Evolutionary conservation across 2,113 vertebrate species (phyloP).

Genomic region (Plectropomus leopardus): DNA sequence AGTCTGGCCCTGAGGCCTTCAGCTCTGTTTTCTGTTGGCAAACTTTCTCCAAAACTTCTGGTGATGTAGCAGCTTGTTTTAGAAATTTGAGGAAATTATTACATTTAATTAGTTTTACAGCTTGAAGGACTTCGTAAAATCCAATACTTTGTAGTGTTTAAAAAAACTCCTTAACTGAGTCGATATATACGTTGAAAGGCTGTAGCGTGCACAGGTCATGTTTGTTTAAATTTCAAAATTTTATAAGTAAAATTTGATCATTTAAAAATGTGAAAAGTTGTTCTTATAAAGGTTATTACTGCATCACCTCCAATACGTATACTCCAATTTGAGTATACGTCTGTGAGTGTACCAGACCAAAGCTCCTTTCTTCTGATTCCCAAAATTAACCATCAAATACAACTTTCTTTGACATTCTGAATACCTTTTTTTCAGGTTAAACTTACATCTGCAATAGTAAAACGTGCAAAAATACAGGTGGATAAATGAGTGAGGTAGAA

Average conservation of each 20-base stretch:
- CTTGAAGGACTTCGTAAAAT: neutral
- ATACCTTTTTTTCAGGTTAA: too few relatives aligned
- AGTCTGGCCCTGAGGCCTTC: slow-evolving; percentile 17
- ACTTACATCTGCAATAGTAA: too few relatives aligned
- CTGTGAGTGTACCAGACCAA: neutral
- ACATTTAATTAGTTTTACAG: neutral
- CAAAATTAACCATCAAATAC: too few relatives aligned
- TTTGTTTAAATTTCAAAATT: neutral
- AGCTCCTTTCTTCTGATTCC: too few relatives aligned
- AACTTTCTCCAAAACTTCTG: slow-evolving; percentile 34
- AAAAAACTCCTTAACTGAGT: neutral
- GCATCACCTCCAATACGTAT: neutral
- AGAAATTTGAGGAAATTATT: neutral
- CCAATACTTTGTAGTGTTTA: neutral
- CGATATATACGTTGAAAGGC: neutral
- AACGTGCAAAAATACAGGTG: too few relatives aligned
- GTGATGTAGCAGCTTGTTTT: slow-evolving; percentile 19
- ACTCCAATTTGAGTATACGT: neutral
- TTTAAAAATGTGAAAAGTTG: too few relatives aligned
- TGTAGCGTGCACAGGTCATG: neutral
- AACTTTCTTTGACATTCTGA: too few relatives aligned
- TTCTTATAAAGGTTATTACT: neutral
- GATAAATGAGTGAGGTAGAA: too few relatives aligned
- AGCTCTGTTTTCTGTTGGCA: slow-evolving; percentile 12
- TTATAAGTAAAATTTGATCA: too few relatives aligned